These are phyloP conservation scores for Tenthredo livida DNA, from an alignment of 2,888 invertebrate genomes.

Conservation along the genomic window DNA sequence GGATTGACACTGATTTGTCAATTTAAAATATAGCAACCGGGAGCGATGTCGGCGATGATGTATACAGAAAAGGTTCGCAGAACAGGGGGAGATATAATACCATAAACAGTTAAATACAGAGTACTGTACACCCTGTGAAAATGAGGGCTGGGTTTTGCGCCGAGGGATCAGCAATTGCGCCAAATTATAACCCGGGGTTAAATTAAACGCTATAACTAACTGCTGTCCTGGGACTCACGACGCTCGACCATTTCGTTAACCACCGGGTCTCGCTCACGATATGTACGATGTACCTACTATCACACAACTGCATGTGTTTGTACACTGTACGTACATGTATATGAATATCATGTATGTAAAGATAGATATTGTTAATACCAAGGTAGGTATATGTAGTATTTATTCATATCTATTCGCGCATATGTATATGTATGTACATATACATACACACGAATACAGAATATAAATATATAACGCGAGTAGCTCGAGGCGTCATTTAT, in stretches of 20 bases:
- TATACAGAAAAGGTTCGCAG: not conserved
- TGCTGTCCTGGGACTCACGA: constrained; percentile 39
- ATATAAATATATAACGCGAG: constrained; percentile 51
- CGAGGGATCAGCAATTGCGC: constrained; percentile 67
- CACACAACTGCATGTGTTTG: not conserved
- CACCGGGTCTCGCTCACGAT: constrained; percentile 27
- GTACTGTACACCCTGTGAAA: not conserved
- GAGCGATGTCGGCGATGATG: not conserved
- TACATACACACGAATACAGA: constrained; percentile 58
- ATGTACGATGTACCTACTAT: not conserved
- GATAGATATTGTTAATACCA: constrained; percentile 15
- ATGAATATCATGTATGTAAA: too few species aligned
- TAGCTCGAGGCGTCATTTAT: constrained; percentile 17
- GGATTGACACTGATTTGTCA: not conserved
- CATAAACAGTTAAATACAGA: constrained; percentile 43
- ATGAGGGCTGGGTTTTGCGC: constrained; percentile 62
- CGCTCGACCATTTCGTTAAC: constrained; percentile 20
- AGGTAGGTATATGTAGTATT: not conserved
- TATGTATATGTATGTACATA: constrained; percentile 66
- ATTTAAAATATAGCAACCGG: not conserved
- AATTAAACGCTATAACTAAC: constrained; percentile 52
- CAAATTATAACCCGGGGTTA: constrained; percentile 58
- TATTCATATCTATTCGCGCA: not conserved
- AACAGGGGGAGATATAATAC: not conserved
- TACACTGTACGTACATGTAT: not conserved